These are phyloP conservation scores for Zaprionus africanus DNA, from an alignment of 1,140 invertebrate genomes.

Conservation along the genomic window DNA sequence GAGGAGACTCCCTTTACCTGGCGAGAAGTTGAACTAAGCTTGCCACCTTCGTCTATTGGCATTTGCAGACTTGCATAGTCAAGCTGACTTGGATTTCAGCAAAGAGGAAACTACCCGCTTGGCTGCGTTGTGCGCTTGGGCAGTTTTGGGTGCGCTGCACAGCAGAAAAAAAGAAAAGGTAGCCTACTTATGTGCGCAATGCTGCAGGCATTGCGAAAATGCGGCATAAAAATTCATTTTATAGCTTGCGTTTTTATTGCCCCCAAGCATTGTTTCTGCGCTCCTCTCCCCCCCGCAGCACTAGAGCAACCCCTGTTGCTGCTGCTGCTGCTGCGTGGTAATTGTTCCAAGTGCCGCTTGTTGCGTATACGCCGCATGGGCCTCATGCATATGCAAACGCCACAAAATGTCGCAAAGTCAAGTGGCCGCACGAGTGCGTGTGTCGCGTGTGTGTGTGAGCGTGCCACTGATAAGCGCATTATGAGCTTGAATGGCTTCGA, in stretches of 20 bases:
- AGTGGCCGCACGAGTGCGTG: neutral
- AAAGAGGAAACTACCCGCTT: neutral
- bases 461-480: constrained; percentile 77
- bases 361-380: constrained; percentile 65
- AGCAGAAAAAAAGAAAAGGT: constrained; percentile 47
- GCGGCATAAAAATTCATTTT: constrained; percentile 81
- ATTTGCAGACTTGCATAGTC: no score
- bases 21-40: no score
- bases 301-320: constrained; percentile 1
- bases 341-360: constrained; percentile 7
- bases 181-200: constrained; percentile 53
- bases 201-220: constrained; percentile 71
- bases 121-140: neutral
- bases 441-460: constrained; percentile 36
- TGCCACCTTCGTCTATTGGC: no score
- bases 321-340: constrained; percentile 5
- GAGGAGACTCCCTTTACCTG: no score
- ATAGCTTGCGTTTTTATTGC: constrained; percentile 73
- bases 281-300: neutral
- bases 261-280: constrained; percentile 32
- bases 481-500: constrained; percentile 59
- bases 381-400: constrained; percentile 76
- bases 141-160: neutral
- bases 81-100: neutral
- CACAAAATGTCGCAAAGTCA: constrained; percentile 28